Base-by-base conservation (phyloP, 2,888 invertebrate species). In the Mimas tiliae region DNA sequence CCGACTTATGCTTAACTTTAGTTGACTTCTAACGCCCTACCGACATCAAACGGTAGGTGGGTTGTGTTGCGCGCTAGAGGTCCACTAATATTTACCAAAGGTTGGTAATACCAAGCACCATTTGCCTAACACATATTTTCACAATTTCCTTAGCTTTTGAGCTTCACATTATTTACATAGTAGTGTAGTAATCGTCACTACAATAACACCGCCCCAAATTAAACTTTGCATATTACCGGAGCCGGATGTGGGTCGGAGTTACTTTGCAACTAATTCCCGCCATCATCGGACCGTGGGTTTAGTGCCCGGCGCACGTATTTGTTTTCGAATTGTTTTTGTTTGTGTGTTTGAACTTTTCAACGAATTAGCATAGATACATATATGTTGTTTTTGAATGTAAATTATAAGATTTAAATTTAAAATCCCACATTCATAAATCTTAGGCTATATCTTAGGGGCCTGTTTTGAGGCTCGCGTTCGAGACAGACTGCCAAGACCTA, bases 141-240 rank as follows among this genome's bases (percentile, higher is more conserved):
- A 38, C 7, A 38, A 38, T 14, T 33, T 33, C 52, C 6, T 27
- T 19, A 19, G 16, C n/a, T 48, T 50, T 19, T 19, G 19, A 19
- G 50, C 50, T 19, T 50, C 14, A 42, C 42, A 27, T 4, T 27
- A 0, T n/a, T n/a, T 14, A 14, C 19, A 21, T 33, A 52, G 27
- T 12, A 6, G 16, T 27, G 27, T 52, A 27, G 16, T 52, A n/a
- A n/a, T n/a, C n/a, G n/a, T n/a, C 27, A 33, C 9, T 52, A 52
- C 14, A 52, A 14, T 14, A 14, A 14, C 33, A 14, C 52, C 21
- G 9, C 19, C 6, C 14, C 69, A 67, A 74, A 77, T 73, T 71
- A 71, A 79, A 80, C 76, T 75, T 75, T 66, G 64, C 70, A 63
- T 74, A 73, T 73, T 74, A 78, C 66, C 55, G 21, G 65, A 33